These are phyloP conservation scores for Hipposideros armiger DNA, from an alignment of 2,113 vertebrate genomes.

Conservation along the genomic window DNA sequence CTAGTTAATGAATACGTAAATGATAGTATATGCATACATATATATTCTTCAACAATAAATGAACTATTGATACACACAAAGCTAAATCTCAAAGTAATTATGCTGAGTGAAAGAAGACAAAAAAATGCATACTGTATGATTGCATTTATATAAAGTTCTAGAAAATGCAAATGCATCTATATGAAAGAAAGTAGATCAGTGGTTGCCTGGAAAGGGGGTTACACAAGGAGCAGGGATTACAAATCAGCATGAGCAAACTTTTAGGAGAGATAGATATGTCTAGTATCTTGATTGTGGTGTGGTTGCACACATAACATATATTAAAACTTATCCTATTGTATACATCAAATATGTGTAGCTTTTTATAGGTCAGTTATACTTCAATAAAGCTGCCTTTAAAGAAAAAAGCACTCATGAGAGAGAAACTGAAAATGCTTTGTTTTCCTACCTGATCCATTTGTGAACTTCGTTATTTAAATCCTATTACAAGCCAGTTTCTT, in stretches of 20 bases:
- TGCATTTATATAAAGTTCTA: conserved; percentile 4
- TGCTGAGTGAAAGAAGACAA: background rate
- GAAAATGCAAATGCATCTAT: background rate
- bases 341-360: background rate
- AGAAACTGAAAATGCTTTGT: conserved; percentile 14
- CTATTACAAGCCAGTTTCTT: background rate
- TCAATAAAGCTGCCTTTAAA: conserved; percentile 11
- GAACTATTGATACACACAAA: background rate
- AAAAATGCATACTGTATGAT: background rate
- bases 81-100: background rate
- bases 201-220: background rate
- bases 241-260: background rate
- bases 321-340: background rate
- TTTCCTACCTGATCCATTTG: background rate
- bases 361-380: background rate
- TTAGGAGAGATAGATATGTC: background rate
- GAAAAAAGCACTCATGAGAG: background rate
- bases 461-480: conserved; percentile 10
- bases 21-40: background rate
- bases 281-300: background rate
- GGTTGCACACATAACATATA: background rate
- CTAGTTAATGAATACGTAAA: background rate
- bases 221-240: background rate
- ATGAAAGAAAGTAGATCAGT: background rate
- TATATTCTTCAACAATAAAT: background rate